A percentile compares a stretch with the other conserved stretches of the same genome.
These are phyloP conservation scores for Congeria kusceri DNA, from an alignment of 2,888 invertebrate genomes.

Conservation along the genomic window DNA sequence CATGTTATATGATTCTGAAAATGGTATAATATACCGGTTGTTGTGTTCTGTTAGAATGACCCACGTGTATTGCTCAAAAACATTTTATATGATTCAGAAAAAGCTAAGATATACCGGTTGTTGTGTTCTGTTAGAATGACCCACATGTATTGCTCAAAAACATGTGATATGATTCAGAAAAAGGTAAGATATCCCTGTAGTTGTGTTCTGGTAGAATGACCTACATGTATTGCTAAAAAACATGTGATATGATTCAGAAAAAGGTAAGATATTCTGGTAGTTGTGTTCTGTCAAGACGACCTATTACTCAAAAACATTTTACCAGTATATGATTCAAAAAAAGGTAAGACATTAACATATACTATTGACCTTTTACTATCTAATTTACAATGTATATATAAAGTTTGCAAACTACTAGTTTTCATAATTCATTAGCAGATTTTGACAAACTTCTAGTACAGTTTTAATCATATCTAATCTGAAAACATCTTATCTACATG, in stretches of 20 bases:
- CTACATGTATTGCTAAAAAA: constrained; percentile 97
- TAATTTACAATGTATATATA: no score
- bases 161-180: constrained; percentile 92
- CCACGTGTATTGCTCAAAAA: constrained; percentile 97
- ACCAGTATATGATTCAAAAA: no score
- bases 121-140: constrained; percentile 99
- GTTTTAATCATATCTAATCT: no score
- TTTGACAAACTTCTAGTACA: no score
- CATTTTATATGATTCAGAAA: constrained; percentile 92
- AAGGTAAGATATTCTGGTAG: constrained; percentile 76
- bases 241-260: constrained; percentile 92
- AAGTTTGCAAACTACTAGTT: no score
- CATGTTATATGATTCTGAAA: constrained; percentile 92
- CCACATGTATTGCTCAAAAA: constrained; percentile 97
- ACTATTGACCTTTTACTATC: no score
- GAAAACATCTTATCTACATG: no score
- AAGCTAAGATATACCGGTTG: constrained; percentile 79
- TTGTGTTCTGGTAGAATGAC: constrained; percentile 99
- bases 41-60: constrained; percentile 99
- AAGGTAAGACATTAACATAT: no score
- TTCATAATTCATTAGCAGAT: no score
- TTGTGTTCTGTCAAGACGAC: no score
- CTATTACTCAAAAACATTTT: no score
- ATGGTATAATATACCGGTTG: constrained; percentile 79
- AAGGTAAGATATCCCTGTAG: constrained; percentile 79